Conservation (phyloP, 2,113 vertebrate genomes). For the Malurus elegans region DNA sequence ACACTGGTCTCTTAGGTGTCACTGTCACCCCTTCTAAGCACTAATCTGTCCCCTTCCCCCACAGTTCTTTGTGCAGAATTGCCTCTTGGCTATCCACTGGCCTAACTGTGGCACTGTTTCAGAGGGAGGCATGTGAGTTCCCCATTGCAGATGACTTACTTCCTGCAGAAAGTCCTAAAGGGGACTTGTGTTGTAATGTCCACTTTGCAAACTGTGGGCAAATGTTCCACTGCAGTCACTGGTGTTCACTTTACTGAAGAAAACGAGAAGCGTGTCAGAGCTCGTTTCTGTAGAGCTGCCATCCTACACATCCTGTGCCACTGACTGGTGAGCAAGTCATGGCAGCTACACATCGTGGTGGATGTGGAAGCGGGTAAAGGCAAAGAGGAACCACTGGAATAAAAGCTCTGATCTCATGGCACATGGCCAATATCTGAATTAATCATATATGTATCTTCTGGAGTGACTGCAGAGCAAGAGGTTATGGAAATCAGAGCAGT, state of each 20-base stretch:
- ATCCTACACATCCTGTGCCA: rapidly evolving
- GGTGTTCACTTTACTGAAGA: neutral
- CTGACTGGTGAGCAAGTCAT: neutral
- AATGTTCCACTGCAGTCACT: neutral
- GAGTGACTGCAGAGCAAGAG: neutral
- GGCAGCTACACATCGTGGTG: rapidly evolving
- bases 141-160: neutral
- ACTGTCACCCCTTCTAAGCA: neutral
- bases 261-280: rapidly evolving
- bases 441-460: neutral
- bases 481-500: neutral
- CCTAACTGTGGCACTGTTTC: neutral
- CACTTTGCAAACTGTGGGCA: neutral
- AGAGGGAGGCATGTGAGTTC: neutral
- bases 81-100: rapidly evolving
- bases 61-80: neutral
- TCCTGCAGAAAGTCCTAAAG: neutral
- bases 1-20: neutral
- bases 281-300: neutral
- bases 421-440: neutral
- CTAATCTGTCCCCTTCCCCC: neutral
- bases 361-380: neutral
- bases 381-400: neutral
- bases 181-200: neutral
- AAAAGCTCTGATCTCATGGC: neutral